Conservation (phyloP, 2,888 invertebrate species). For the Anaspis maculata region DNA sequence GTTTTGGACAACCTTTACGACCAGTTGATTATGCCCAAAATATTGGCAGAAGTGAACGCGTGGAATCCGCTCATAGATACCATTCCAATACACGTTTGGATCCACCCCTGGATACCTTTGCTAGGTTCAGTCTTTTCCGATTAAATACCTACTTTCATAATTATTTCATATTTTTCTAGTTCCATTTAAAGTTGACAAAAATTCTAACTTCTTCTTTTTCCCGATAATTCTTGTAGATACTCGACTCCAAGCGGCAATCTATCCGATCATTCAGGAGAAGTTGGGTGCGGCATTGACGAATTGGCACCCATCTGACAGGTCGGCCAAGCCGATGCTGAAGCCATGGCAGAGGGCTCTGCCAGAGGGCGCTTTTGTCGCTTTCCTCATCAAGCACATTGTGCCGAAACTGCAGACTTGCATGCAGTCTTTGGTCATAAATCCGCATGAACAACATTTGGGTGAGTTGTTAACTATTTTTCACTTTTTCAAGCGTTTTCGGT, state of each 20-base stretch:
- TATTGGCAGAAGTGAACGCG: slow-evolving; percentile 66
- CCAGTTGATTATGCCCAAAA: slow-evolving; percentile 68
- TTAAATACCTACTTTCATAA: no score
- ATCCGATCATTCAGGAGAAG: slow-evolving; percentile 87
- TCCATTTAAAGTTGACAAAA: no score
- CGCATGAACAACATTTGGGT: slow-evolving; percentile 63
- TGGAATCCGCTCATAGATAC: slow-evolving; percentile 97
- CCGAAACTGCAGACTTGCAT: slow-evolving; percentile 76
- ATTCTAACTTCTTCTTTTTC: no score
- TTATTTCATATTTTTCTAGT: no score
- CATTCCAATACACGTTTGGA: slow-evolving; percentile 93
- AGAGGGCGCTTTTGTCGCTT: slow-evolving; percentile 66
- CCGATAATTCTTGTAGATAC: no score
- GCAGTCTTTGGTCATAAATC: slow-evolving; percentile 56
- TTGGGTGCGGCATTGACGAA: slow-evolving; percentile 79
- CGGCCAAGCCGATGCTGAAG: slow-evolving; percentile 82
- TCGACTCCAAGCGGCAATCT: slow-evolving; percentile 49
- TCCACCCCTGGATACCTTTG: slow-evolving; percentile 90
- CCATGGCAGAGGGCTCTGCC: slow-evolving; percentile 72
- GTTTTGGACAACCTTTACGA: slow-evolving; percentile 74
- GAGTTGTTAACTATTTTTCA: no score
- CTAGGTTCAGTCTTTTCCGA: no score
- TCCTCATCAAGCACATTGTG: slow-evolving; percentile 77
- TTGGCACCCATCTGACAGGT: slow-evolving; percentile 94
- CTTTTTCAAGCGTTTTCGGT: no score